These are phyloP conservation scores for Apotomis capreana DNA, from an alignment of 2,888 invertebrate genomes.

Conservation along the genomic window DNA sequence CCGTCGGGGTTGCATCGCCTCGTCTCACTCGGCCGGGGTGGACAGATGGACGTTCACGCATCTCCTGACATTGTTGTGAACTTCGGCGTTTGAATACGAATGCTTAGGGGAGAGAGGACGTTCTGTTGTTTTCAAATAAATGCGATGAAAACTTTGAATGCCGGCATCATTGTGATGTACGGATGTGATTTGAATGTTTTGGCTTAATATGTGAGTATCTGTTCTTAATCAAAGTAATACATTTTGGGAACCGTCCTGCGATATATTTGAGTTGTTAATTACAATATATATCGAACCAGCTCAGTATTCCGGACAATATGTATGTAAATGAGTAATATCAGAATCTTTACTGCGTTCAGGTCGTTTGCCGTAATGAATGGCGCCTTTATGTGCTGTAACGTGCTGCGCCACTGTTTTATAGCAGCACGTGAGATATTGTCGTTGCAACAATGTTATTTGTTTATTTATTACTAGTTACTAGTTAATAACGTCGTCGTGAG, in stretches of 20 bases:
- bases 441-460: slow-evolving; percentile 45
- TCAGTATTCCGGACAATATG: slow-evolving; percentile 28
- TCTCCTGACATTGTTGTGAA: slow-evolving; percentile 39
- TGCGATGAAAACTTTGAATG: neutral
- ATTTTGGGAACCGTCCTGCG: no score
- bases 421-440: slow-evolving; percentile 49
- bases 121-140: slow-evolving; percentile 23
- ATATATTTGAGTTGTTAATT: neutral
- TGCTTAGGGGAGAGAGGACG: slow-evolving; percentile 26
- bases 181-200: neutral
- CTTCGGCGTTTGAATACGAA: slow-evolving; percentile 40
- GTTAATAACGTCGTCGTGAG: neutral
- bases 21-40: slow-evolving; percentile 48
- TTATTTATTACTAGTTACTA: slow-evolving; percentile 22
- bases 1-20: slow-evolving; percentile 59
- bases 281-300: slow-evolving; percentile 2
- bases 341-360: slow-evolving; percentile 45
- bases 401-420: slow-evolving; percentile 46
- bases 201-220: neutral
- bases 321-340: slow-evolving; percentile 37
- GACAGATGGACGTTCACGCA: slow-evolving; percentile 39
- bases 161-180: neutral
- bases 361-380: slow-evolving; percentile 55
- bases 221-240: no score
- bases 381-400: slow-evolving; percentile 56